A percentile compares a stretch with the other conserved stretches of the same genome.
These are phyloP conservation scores for Anhinga rufa DNA, from an alignment of 2,113 vertebrate genomes.

Conservation along the genomic window DNA sequence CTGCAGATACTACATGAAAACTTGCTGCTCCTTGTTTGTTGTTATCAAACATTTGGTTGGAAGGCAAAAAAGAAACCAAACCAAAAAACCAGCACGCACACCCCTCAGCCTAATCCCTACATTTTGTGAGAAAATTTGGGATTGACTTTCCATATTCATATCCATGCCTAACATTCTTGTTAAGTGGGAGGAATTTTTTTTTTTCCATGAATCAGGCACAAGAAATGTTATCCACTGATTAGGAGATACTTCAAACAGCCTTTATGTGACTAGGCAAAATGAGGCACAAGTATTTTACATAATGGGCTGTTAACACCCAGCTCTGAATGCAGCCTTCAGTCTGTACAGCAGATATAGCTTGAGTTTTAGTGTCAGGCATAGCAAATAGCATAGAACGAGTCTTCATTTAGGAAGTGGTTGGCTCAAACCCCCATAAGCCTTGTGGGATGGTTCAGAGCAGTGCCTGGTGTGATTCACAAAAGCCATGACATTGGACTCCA, in stretches of 20 bases:
- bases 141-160: not conserved
- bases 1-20: not conserved
- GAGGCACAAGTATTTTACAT: not conserved
- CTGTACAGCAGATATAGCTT: not conserved
- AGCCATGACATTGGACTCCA: not conserved
- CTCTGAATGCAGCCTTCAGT: not conserved
- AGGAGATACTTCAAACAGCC: not conserved
- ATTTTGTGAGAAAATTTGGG: not conserved
- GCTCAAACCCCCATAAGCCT: not conserved
- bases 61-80: not conserved
- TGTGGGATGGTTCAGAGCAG: not conserved
- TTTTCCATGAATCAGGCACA: not conserved
- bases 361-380: not conserved
- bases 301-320: not conserved
- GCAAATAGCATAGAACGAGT: not conserved
- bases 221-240: not conserved
- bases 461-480: not conserved
- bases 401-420: not conserved
- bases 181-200: not conserved
- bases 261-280: not conserved
- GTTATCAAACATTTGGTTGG: not conserved
- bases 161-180: not conserved
- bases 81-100: accelerated
- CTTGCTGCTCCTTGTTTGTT: not conserved
- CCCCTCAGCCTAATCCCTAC: not conserved